Evolutionary conservation across 2,888 invertebrate species (phyloP).

Genomic region (Drosophila niveifrons): DNA sequence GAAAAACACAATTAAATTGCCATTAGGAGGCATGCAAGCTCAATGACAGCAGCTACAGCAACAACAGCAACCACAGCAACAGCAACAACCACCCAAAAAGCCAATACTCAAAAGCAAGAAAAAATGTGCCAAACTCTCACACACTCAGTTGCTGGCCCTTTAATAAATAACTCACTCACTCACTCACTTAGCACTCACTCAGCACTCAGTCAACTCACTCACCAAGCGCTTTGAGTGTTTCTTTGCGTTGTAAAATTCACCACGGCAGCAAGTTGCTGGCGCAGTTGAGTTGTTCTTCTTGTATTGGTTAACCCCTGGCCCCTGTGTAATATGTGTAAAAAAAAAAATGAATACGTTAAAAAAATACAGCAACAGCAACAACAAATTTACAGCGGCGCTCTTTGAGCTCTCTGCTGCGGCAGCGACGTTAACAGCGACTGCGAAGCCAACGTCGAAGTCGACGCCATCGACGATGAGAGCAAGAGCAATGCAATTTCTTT

Average conservation of each 20-base stretch:
- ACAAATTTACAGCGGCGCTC: conserved; percentile 38
- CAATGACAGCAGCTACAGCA: conserved; percentile 25
- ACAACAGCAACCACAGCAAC: conserved; percentile 13
- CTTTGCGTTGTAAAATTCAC: conserved; percentile 61
- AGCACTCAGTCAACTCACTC: conserved; percentile 26
- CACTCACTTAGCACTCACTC: conserved; percentile 42
- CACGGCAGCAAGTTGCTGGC: conserved; percentile 55
- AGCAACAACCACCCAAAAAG: conserved; percentile 47
- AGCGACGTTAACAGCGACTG: not conserved
- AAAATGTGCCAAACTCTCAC: conserved; percentile 59
- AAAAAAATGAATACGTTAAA: conserved; percentile 2
- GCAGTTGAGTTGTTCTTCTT: conserved; percentile 36
- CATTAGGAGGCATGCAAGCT: conserved; percentile 55
- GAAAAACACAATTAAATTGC: conserved; percentile 62
- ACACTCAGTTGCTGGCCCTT: conserved; percentile 44
- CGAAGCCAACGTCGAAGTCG: conserved; percentile 5
- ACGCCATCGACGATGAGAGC: not conserved
- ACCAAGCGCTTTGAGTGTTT: conserved; percentile 30
- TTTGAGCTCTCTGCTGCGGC: conserved; percentile 43
- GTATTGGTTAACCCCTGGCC: conserved; percentile 53
- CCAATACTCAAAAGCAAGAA: conserved; percentile 40
- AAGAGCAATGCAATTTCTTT: conserved; percentile 46
- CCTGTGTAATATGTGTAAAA: conserved; percentile 19
- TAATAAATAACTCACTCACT: conserved; percentile 16
- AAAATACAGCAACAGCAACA: conserved; percentile 9